These are phyloP conservation scores for Meda fulgida DNA, from an alignment of 2,797 vertebrate genomes.

Conservation along the genomic window DNA sequence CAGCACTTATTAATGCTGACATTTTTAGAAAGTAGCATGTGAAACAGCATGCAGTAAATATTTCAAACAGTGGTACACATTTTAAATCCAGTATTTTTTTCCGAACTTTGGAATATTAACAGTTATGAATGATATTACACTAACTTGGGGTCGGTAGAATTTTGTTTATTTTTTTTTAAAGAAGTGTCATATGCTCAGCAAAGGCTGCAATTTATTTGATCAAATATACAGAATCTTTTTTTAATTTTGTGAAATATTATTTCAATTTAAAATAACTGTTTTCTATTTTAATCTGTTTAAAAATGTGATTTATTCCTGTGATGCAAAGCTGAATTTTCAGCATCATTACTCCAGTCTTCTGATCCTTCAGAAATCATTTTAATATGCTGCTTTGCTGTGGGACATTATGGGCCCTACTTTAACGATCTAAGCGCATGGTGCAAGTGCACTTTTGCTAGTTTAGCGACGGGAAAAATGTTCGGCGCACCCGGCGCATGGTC, in stretches of 20 bases:
- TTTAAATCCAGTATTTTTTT: background rate
- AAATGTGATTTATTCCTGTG: background rate
- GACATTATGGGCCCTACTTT: no score
- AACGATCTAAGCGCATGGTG: no score
- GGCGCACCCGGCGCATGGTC: no score
- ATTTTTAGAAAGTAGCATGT: background rate
- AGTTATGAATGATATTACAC: background rate
- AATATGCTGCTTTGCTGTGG: no score
- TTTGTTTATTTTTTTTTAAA: background rate
- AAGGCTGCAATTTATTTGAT: background rate
- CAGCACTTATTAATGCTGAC: background rate
- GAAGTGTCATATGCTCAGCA: background rate
- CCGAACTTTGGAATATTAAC: background rate
- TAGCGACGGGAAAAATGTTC: no score
- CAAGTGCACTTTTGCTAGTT: no score
- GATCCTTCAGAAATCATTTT: no score
- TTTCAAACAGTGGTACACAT: background rate
- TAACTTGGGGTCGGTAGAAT: background rate
- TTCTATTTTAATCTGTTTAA: background rate
- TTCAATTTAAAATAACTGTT: background rate
- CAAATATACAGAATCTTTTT: background rate
- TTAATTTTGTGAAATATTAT: background rate
- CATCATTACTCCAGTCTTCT: background rate
- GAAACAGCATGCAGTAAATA: background rate
- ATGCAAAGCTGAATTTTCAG: background rate